Conservation (phyloP, 1,140 invertebrate species). For the Cylas formicarius region DNA sequence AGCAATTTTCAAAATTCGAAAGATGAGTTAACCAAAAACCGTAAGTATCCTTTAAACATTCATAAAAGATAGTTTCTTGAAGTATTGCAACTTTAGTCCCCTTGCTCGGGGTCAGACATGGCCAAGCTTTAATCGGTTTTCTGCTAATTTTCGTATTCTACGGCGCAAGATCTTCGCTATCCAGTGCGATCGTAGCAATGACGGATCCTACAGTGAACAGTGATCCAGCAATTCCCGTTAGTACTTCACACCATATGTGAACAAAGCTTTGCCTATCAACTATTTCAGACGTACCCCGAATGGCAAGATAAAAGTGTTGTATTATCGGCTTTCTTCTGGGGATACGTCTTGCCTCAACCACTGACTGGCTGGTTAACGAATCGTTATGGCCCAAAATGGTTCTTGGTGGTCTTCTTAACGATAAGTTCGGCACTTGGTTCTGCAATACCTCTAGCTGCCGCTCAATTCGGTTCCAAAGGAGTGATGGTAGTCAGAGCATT, state of each 20-base stretch:
- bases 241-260: background rate
- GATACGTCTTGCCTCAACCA: constrained; percentile 49
- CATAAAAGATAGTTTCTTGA: too few relatives aligned
- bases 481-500: constrained; percentile 57
- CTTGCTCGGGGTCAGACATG: too few relatives aligned
- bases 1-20: too few relatives aligned
- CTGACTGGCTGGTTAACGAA: constrained; percentile 60
- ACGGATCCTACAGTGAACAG: too few relatives aligned
- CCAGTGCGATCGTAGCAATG: too few relatives aligned
- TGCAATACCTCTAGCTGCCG: constrained; percentile 43
- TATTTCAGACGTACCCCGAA: constrained; percentile 24
- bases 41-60: too few relatives aligned
- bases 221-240: background rate
- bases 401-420: constrained; percentile 53
- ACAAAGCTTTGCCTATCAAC: too few relatives aligned
- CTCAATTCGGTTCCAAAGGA: constrained; percentile 48
- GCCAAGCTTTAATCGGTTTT: too few relatives aligned
- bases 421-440: constrained; percentile 46
- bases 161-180: too few relatives aligned
- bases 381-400: constrained; percentile 53
- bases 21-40: too few relatives aligned
- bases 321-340: constrained; percentile 61
- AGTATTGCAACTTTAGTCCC: too few relatives aligned
- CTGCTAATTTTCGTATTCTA: too few relatives aligned
- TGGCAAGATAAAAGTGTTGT: constrained; percentile 48